A percentile compares a stretch with the other conserved stretches of the same genome.
phyloP scores from a whole-genome alignment of 2,113 vertebrate genomes.

The Spea bombifrons region DNA sequence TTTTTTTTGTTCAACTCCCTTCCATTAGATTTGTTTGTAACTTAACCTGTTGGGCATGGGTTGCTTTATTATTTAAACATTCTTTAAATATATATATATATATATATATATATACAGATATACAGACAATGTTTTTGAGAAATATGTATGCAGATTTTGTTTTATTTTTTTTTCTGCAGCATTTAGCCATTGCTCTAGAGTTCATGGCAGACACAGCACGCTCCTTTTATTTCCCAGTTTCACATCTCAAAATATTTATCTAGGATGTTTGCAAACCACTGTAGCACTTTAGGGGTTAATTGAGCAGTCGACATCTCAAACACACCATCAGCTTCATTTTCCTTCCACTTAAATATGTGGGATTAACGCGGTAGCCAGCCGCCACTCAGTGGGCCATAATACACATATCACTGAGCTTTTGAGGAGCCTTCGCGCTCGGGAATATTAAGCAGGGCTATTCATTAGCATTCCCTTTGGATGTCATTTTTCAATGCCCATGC shows the following conservation, averaged over 20 bases:
- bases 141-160: no score
- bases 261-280: conserved; percentile 20
- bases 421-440: conserved; percentile 31
- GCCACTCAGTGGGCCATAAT: conserved; percentile 39
- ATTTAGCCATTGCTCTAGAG: background rate
- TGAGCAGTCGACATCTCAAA: conserved; percentile 37
- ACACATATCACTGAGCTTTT: conserved; percentile 41
- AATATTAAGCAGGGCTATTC: conserved; percentile 42
- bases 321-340: conserved; percentile 42
- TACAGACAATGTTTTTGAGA: no score
- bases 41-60: no score
- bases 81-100: no score
- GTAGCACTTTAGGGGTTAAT: conserved; percentile 38
- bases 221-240: background rate
- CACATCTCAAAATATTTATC: conserved; percentile 21
- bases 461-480: conserved; percentile 38
- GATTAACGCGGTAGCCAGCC: conserved; percentile 31
- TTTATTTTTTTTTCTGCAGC: no score
- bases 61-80: background rate
- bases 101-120: no score
- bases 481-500: conserved; percentile 15
- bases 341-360: conserved; percentile 41
- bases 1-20: no score
- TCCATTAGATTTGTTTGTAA: no score
- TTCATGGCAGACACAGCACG: conserved; percentile 7